Evolutionary conservation across 2,113 vertebrate genomes (phyloP).

Genomic region (Hemibagrus wyckioides): DNA sequence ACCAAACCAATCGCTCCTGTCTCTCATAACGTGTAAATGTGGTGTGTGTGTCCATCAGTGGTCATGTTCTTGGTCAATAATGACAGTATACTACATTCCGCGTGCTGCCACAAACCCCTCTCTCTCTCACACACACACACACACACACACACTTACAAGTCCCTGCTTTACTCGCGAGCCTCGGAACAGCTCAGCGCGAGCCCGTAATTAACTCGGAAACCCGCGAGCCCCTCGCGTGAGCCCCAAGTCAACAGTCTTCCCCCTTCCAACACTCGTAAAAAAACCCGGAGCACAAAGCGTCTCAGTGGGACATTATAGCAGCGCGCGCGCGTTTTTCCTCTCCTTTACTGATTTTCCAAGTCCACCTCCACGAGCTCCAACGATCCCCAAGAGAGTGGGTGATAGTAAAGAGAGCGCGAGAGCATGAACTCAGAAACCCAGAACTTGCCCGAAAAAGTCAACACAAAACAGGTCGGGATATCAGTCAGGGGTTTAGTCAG

Average conservation of each 20-base stretch:
- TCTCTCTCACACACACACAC: not conserved
- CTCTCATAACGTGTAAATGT: not conserved
- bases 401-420: not conserved
- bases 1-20: not conserved
- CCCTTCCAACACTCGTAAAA: not conserved
- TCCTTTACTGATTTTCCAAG: not conserved
- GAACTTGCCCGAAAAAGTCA: not conserved
- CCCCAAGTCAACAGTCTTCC: not conserved
- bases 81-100: constrained; percentile 14
- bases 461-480: not conserved
- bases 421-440: not conserved
- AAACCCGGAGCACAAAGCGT: not conserved
- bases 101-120: constrained; percentile 42
- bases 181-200: not conserved
- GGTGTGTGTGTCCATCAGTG: constrained; percentile 3
- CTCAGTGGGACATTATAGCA: not conserved
- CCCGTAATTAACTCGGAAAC: constrained; percentile 10
- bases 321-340: not conserved
- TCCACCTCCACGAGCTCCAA: not conserved
- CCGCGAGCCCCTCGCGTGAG: constrained; percentile 23
- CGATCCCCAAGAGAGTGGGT: not conserved
- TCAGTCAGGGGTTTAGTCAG: not conserved
- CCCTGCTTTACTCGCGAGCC: not conserved
- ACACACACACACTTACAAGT: not conserved
- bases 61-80: constrained; percentile 6